These are phyloP conservation scores for Scrobipalpa costella DNA, from an alignment of 2,888 invertebrate genomes.

Conservation along the genomic window DNA sequence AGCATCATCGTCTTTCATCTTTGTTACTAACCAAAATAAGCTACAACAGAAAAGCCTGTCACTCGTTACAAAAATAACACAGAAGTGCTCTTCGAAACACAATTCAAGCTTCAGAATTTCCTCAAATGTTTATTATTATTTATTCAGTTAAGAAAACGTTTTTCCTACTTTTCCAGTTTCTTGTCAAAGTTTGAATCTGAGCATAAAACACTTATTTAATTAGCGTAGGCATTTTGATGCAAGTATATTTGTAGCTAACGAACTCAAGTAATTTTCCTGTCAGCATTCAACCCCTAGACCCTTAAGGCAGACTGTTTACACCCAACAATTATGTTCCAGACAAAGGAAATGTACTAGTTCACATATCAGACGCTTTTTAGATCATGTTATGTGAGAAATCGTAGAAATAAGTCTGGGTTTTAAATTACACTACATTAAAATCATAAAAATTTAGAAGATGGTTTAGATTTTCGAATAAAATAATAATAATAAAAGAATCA, in stretches of 20 bases:
- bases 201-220: not conserved
- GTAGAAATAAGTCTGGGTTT: too few species aligned
- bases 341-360: too few species aligned
- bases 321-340: not conserved
- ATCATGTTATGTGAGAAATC: too few species aligned
- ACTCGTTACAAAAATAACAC: not conserved
- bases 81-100: not conserved
- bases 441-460: too few species aligned
- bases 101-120: not conserved
- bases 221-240: not conserved
- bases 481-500: too few species aligned
- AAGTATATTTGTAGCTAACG: not conserved
- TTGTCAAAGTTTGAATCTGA: not conserved
- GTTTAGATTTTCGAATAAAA: too few species aligned
- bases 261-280: slow-evolving; percentile 4
- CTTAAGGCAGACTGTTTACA: not conserved
- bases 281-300: not conserved
- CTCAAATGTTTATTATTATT: not conserved
- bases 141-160: not conserved
- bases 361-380: too few species aligned
- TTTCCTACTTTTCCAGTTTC: not conserved
- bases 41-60: not conserved
- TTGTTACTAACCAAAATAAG: too few species aligned
- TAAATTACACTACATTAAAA: too few species aligned
- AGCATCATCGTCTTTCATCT: too few species aligned